Evolutionary conservation across 2,888 invertebrate genomes (phyloP), one percentile per base, ranked within the genome.

Genomic region (Phortica okadai): DNA sequence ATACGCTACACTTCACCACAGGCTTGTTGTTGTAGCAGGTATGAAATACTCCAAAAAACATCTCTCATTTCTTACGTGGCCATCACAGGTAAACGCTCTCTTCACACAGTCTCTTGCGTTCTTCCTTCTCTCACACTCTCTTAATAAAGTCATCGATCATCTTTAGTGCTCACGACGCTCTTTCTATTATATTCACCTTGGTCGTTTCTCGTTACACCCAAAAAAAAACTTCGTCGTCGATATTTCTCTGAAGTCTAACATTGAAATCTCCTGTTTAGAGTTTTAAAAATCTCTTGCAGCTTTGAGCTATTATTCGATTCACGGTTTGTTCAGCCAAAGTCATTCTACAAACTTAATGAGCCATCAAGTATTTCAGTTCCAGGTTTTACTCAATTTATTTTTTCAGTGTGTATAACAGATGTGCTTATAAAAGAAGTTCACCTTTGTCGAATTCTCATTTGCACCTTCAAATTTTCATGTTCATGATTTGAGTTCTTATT

Each of bases 71-170:
- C 33, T 33, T 33, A 33, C 33, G 3, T 33, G 33, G 21, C 21
- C 1, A 33, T 5, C 33, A 4, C 33, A 33, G 33, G 33, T 33
- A 21, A 54, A 70, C 69, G 16, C 67, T 10, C 21, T 54, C 41
- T 44, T 69, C 70, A 2, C 44, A 5, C 16, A 62, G 66, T 72
- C 73, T 16, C 66, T 50, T 56, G 50, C 75, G 21, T 70, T 64
- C 76, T 76, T 77, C 64, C n/a, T 67, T 70, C 76, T 62, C 75
- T 42, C 66, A 42, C 44, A 33, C 54, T 58, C 74, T 8, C 73
- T 67, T 76, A 73, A 33, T 74, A 54, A 74, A 82, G 77, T 87
- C 85, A 86, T 86, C 84, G 86, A 86, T 86, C 85, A 87, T 86
- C 81, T 82, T 62, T 62, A 7, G 1, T 21, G 25, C 25, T 62